These are phyloP conservation scores for Prionace glauca DNA, from an alignment of 2,797 vertebrate species.

Conservation along the genomic window DNA sequence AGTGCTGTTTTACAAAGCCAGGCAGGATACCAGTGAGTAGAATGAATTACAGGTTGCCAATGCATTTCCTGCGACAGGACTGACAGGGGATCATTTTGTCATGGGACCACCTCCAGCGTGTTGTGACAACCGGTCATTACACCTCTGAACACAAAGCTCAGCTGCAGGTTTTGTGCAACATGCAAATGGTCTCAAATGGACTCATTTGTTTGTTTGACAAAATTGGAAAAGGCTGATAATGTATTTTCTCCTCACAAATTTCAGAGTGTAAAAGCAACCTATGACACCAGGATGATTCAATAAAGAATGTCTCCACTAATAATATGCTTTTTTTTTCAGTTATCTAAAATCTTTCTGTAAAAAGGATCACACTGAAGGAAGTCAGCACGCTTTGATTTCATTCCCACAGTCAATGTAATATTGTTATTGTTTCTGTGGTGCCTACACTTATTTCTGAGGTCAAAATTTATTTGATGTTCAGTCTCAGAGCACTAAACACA, in stretches of 20 bases:
- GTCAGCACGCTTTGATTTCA: slow-evolving; percentile 69
- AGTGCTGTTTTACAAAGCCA: slow-evolving; percentile 94
- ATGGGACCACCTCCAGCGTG: slow-evolving; percentile 93
- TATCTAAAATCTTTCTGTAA: slow-evolving; percentile 61
- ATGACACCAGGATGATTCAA: slow-evolving; percentile 38
- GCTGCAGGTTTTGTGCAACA: slow-evolving; percentile 87
- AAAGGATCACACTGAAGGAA: slow-evolving; percentile 72
- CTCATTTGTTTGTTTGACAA: slow-evolving; percentile 66
- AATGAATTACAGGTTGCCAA: slow-evolving; percentile 98
- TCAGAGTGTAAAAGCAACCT: slow-evolving; percentile 35
- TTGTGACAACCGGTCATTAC: slow-evolving; percentile 99
- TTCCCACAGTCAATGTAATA: slow-evolving; percentile 72
- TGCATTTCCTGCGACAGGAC: slow-evolving; percentile 73
- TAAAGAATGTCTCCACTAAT: slow-evolving; percentile 36
- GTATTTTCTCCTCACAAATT: slow-evolving; percentile 61
- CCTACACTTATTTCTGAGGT: slow-evolving; percentile 80
- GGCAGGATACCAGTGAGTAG: slow-evolving; percentile 78
- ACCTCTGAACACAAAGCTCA: slow-evolving; percentile 89
- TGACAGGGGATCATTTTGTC: slow-evolving; percentile 99
- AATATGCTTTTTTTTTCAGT: slow-evolving; percentile 35
- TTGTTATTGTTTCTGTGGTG: slow-evolving; percentile 83
- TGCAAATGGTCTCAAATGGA: slow-evolving; percentile 99
- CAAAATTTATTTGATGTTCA: slow-evolving; percentile 90
- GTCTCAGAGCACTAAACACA: slow-evolving; percentile 70
- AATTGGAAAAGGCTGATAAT: slow-evolving; percentile 75